phyloP scores from a whole-genome alignment of 2,888 invertebrate genomes.

The Drosophila leonis region DNA sequence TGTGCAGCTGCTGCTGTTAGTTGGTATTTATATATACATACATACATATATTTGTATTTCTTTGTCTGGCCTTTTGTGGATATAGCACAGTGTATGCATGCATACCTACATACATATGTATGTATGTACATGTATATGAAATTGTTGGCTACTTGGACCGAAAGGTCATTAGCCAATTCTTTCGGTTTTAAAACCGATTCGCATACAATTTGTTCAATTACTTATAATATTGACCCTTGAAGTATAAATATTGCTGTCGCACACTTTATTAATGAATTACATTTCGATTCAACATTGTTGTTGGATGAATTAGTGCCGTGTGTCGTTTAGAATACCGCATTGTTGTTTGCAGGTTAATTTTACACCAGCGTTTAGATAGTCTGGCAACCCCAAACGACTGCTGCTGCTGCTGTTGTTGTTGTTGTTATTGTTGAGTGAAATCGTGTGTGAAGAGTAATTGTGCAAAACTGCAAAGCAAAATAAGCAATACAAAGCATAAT shows the following conservation, averaged over 20 bases:
- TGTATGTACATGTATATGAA: not conserved
- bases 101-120: not conserved
- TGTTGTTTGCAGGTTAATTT: constrained; percentile 51
- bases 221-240: constrained; percentile 16
- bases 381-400: constrained; percentile 60
- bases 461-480: constrained; percentile 53
- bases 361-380: constrained; percentile 27
- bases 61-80: constrained; percentile 52
- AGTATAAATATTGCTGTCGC: constrained; percentile 6
- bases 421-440: constrained; percentile 60
- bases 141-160: constrained; percentile 25
- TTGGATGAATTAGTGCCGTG: constrained; percentile 22
- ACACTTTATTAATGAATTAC: constrained; percentile 25
- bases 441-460: constrained; percentile 61
- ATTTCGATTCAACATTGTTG: constrained; percentile 16
- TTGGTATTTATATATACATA: constrained; percentile 11
- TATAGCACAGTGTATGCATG: constrained; percentile 17
- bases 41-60: constrained; percentile 23
- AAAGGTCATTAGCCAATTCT: constrained; percentile 65
- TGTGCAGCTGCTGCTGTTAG: constrained; percentile 50
- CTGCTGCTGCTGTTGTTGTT: constrained; percentile 37
- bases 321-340: constrained; percentile 37
- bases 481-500: constrained; percentile 48
- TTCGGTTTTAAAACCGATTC: constrained; percentile 16
- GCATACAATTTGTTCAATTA: constrained; percentile 19